These are phyloP conservation scores for Machaerirhynchus nigripectus DNA, from an alignment of 2,113 vertebrate species.

Conservation along the genomic window DNA sequence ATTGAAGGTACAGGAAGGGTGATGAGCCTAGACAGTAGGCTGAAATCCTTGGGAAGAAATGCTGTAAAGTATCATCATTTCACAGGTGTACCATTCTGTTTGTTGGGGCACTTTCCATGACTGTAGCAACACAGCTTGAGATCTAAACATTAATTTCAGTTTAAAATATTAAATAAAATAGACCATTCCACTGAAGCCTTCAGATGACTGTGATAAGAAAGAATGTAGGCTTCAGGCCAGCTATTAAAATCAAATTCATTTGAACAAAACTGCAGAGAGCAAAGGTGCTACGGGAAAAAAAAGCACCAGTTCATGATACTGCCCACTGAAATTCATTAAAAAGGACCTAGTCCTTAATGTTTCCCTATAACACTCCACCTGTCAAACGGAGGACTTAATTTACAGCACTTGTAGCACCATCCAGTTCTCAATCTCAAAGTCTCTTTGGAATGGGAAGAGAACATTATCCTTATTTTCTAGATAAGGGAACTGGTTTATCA, in stretches of 20 bases:
- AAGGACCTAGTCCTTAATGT: background rate
- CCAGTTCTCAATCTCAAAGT: background rate
- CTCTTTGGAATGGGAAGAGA: conserved; percentile 10
- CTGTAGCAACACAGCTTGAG: background rate
- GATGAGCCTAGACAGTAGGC: background rate
- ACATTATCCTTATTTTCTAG: conserved; percentile 20
- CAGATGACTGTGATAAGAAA: background rate
- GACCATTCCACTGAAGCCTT: background rate
- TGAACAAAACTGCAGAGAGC: background rate
- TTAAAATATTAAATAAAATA: background rate
- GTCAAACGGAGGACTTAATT: background rate
- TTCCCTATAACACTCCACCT: background rate
- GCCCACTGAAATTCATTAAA: background rate
- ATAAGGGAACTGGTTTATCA: conserved; percentile 41
- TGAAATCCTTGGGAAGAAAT: background rate
- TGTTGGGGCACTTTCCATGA: background rate
- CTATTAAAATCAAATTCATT: conserved; percentile 17
- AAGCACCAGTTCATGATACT: background rate
- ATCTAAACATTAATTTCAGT: background rate
- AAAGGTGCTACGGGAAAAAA: background rate
- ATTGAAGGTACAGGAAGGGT: background rate
- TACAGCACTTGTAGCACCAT: background rate
- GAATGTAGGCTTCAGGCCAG: background rate
- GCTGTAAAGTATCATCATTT: background rate
- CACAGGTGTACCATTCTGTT: background rate